These are phyloP conservation scores for Oreotrochilus melanogaster DNA, from an alignment of 2,113 vertebrate genomes.

Conservation along the genomic window DNA sequence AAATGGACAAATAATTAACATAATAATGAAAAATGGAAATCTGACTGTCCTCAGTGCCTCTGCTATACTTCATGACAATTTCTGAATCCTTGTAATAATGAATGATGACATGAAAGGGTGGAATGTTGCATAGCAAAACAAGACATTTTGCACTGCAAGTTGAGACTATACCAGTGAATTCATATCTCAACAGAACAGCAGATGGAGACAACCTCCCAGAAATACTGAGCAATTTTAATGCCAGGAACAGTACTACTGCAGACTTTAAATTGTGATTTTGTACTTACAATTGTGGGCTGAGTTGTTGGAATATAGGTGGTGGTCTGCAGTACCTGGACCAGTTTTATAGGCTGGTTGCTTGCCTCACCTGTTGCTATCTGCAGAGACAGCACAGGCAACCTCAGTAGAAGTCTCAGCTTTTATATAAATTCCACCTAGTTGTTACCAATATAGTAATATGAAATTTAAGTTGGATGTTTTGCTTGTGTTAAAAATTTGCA, in stretches of 20 bases:
- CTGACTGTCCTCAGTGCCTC: conserved; percentile 11
- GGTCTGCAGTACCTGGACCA: conserved; percentile 75
- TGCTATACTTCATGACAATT: neutral
- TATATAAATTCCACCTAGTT: conserved; percentile 67
- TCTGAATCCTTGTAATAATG: neutral
- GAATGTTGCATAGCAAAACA: conserved; percentile 67
- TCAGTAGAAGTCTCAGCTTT: conserved; percentile 73
- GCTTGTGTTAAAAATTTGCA: neutral
- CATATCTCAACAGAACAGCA: conserved; percentile 54
- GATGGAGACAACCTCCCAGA: conserved; percentile 49
- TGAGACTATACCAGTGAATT: conserved; percentile 68
- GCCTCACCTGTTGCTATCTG: conserved; percentile 81
- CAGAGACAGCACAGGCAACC: conserved; percentile 80
- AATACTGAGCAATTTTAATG: conserved; percentile 37
- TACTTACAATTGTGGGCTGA: conserved; percentile 80
- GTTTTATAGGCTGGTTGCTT: conserved; percentile 77
- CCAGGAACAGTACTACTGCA: conserved; percentile 47
- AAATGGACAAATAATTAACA: neutral
- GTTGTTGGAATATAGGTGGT: conserved; percentile 77
- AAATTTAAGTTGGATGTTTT: conserved; percentile 38
- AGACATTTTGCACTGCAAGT: conserved; percentile 63
- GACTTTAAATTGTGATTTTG: conserved; percentile 3
- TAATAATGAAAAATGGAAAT: neutral
- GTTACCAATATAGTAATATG: neutral
- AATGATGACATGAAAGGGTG: conserved; percentile 23